A percentile compares a stretch with the other conserved stretches of the same genome.
These are phyloP conservation scores for Athene noctua DNA, from an alignment of 2,113 vertebrate genomes.

Conservation along the genomic window DNA sequence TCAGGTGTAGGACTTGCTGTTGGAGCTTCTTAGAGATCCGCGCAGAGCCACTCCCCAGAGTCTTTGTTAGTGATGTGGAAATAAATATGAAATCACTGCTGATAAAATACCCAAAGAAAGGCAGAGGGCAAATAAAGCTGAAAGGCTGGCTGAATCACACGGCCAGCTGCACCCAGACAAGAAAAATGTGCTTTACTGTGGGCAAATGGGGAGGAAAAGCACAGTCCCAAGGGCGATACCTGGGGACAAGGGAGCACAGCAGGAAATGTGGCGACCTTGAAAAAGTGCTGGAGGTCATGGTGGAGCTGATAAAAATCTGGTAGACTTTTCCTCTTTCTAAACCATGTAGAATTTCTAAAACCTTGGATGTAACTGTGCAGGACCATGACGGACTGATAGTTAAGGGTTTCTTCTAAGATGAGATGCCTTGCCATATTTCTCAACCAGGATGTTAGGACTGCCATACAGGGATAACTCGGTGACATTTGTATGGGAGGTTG, in stretches of 20 bases:
- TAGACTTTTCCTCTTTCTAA: not conserved
- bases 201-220: not conserved
- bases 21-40: not conserved
- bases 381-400: not conserved
- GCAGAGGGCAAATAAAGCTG: constrained; percentile 5
- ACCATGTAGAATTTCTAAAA: not conserved
- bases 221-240: not conserved
- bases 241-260: not conserved
- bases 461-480: not conserved
- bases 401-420: not conserved
- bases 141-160: not conserved
- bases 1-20: not conserved
- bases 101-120: not conserved
- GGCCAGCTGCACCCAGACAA: not conserved
- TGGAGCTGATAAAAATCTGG: not conserved
- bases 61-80: not conserved
- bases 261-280: not conserved
- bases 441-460: not conserved
- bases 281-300: not conserved
- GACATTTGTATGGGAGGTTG: not conserved
- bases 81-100: not conserved
- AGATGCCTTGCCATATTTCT: not conserved
- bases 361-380: not conserved
- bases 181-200: not conserved
- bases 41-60: rapidly evolving